phyloP scores from a whole-genome alignment of 1,140 invertebrate species.

The Rhizoglyphus robini region DNA sequence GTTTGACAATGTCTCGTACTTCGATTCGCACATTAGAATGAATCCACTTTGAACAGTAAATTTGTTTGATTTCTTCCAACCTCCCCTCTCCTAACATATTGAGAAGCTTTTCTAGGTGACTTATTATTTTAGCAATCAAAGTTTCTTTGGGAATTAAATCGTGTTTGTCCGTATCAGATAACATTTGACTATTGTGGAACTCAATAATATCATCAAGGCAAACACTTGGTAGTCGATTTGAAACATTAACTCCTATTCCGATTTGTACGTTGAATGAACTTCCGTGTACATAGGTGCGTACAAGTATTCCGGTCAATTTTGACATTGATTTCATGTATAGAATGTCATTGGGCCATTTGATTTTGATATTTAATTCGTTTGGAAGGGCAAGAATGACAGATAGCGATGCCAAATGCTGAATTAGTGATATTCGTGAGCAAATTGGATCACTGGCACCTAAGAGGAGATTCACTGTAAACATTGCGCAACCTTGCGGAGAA shows the following conservation, averaged over 20 bases:
- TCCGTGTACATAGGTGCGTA: constrained; percentile 49
- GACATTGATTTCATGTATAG: constrained; percentile 50
- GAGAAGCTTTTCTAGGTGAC: constrained; percentile 58
- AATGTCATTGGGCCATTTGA: constrained; percentile 97
- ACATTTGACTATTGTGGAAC: constrained; percentile 40
- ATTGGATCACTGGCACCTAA: constrained; percentile 48
- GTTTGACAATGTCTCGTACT: constrained; percentile 51
- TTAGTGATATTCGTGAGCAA: constrained; percentile 54
- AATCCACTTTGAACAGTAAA: constrained; percentile 80
- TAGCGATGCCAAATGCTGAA: constrained; percentile 71
- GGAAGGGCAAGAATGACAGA: constrained; percentile 63
- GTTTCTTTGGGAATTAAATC: constrained; percentile 23
- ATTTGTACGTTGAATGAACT: constrained; percentile 43
- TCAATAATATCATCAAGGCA: constrained; percentile 71
- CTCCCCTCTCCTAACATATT: constrained; percentile 45
- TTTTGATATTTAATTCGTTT: constrained; percentile 38
- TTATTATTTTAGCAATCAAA: constrained; percentile 32
- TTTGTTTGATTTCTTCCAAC: constrained; percentile 49
- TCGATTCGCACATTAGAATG: constrained; percentile 45
- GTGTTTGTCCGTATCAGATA: neutral
- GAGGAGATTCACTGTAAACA: constrained; percentile 72
- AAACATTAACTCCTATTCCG: constrained; percentile 73
- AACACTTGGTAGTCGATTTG: constrained; percentile 65
- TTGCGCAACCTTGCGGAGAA: constrained; percentile 74
- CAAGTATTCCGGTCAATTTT: constrained; percentile 79